A percentile compares a stretch with the other conserved stretches of the same genome.
phyloP scores from a whole-genome alignment of 2,888 invertebrate species.

The Pseudolycoriella hygida region DNA sequence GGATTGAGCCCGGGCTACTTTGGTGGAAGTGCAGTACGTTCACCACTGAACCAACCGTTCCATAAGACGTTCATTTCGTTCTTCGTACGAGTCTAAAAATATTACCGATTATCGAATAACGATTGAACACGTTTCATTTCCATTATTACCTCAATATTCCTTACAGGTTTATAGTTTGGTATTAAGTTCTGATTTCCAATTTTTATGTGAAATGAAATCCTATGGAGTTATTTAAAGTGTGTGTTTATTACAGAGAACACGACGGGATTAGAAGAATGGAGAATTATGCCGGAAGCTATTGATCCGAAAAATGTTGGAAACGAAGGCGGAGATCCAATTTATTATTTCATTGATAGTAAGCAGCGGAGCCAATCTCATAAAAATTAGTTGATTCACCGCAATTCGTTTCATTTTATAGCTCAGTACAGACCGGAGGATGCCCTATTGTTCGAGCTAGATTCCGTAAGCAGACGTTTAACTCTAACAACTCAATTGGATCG shows the following conservation, averaged over 20 bases:
- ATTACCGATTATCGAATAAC: too few relatives aligned
- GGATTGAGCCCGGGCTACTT: too few relatives aligned
- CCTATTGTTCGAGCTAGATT: constrained; percentile 20
- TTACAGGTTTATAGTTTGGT: too few relatives aligned
- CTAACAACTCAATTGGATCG: constrained; percentile 30
- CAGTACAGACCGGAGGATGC: constrained; percentile 11
- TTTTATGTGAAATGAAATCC: too few relatives aligned
- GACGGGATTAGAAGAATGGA: constrained; percentile 24
- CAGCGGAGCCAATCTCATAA: not conserved
- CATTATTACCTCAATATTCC: too few relatives aligned
- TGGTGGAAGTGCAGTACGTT: too few relatives aligned
- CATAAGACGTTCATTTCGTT: too few relatives aligned
- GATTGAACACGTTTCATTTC: too few relatives aligned
- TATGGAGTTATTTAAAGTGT: too few relatives aligned
- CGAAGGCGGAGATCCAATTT: constrained; percentile 27
- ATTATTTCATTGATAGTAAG: constrained; percentile 32
- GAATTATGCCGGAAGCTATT: constrained; percentile 24
- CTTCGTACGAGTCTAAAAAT: too few relatives aligned
- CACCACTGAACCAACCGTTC: too few relatives aligned
- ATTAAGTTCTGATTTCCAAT: too few relatives aligned
- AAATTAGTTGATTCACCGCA: constrained; percentile 1
- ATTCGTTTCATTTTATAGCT: constrained; percentile 7
- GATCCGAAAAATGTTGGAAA: constrained; percentile 32
- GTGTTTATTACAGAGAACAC: constrained; percentile 22
- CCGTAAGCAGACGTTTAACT: constrained; percentile 23